Conservation (phyloP, 2,888 invertebrate species). For the Dendrolimus houi region DNA sequence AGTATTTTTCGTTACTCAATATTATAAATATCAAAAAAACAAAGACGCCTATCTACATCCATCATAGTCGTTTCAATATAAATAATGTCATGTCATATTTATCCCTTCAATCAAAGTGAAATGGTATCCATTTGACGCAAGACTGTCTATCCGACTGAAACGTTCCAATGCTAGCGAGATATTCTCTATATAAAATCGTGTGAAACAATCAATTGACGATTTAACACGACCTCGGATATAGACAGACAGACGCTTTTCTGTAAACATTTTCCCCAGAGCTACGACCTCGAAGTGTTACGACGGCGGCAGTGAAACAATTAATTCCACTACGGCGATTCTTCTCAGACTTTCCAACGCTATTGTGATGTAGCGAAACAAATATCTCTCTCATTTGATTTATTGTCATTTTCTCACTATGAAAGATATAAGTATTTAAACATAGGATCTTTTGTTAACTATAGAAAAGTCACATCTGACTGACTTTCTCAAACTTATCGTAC, state of each 20-base stretch:
- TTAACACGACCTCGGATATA: not conserved
- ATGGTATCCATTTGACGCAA: too few relatives aligned
- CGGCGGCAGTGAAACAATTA: slow-evolving; percentile 46
- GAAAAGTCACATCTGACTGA: too few relatives aligned
- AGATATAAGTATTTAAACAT: not conserved
- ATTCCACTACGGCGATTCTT: slow-evolving; percentile 47
- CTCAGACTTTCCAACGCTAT: slow-evolving; percentile 71
- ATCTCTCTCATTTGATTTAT: slow-evolving; percentile 34
- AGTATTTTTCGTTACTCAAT: too few relatives aligned
- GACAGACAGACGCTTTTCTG: not conserved
- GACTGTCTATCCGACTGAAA: too few relatives aligned
- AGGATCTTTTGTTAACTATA: too few relatives aligned
- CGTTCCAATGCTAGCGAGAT: not conserved
- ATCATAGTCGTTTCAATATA: too few relatives aligned
- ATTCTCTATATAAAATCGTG: not conserved
- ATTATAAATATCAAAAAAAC: too few relatives aligned
- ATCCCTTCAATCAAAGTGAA: too few relatives aligned
- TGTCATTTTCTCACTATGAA: slow-evolving; percentile 12
- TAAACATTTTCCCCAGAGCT: not conserved
- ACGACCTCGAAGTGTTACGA: slow-evolving; percentile 19
- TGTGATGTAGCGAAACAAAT: slow-evolving; percentile 58
- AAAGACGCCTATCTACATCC: too few relatives aligned
- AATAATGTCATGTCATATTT: too few relatives aligned
- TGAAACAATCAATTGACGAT: not conserved
- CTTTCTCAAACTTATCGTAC: too few relatives aligned